A percentile compares a stretch with the other conserved stretches of the same genome.
These are phyloP conservation scores for Antheraea pernyi DNA, from an alignment of 1,140 invertebrate genomes.

Conservation along the genomic window DNA sequence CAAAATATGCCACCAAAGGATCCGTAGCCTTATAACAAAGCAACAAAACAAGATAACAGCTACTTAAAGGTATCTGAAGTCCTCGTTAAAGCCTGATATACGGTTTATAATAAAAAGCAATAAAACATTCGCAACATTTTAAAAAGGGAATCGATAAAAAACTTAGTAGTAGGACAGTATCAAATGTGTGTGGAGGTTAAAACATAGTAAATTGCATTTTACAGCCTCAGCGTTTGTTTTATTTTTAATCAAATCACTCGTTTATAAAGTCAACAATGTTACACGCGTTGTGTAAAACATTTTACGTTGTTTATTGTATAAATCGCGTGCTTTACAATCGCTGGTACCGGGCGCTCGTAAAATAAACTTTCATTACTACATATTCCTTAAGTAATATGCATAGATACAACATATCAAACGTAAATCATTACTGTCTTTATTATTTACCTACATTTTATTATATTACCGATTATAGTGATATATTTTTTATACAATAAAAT, in stretches of 20 bases:
- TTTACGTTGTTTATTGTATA: conserved; percentile 13
- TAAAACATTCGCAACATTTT: conserved; percentile 77
- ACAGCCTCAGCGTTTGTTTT: conserved; percentile 53
- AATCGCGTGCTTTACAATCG: conserved; percentile 8
- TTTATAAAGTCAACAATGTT: conserved; percentile 35
- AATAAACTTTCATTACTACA: background rate
- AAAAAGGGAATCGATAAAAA: conserved; percentile 71
- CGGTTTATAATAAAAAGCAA: conserved; percentile 74
- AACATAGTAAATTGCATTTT: conserved; percentile 74
- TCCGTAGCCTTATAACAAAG: conserved; percentile 55
- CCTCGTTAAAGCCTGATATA: conserved; percentile 75
- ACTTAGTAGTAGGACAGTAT: conserved; percentile 51
- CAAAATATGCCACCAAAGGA: conserved; percentile 20
- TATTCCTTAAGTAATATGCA: background rate
- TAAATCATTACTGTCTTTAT: background rate
- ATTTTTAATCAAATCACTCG: conserved; percentile 52
- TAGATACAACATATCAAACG: background rate
- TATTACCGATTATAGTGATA: background rate
- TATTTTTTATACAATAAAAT: background rate
- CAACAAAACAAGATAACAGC: conserved; percentile 67
- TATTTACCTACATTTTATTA: background rate
- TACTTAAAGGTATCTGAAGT: conserved; percentile 56
- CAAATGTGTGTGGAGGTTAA: conserved; percentile 54
- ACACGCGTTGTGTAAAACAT: conserved; percentile 11
- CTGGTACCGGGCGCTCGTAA: background rate